Conservation (phyloP, 2,113 vertebrate genomes). For the Megaceryle maxima region DNA sequence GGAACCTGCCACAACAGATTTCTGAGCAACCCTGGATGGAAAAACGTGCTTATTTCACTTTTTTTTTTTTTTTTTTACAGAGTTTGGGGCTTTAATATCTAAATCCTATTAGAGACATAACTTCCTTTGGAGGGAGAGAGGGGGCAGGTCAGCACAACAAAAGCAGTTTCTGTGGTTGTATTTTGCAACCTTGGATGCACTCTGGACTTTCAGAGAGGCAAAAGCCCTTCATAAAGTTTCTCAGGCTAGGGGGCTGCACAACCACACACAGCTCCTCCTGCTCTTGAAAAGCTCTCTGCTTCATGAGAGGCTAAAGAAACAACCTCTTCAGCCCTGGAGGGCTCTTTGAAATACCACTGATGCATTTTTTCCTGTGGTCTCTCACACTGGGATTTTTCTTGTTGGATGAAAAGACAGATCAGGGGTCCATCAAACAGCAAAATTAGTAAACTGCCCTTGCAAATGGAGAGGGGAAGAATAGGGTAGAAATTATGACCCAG, state of each 20-base stretch:
- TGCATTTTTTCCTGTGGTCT: neutral
- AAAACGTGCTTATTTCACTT: neutral
- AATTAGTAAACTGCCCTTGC: neutral
- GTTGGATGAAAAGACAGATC: neutral
- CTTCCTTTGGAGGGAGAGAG: neutral
- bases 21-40: neutral
- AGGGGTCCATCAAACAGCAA: neutral
- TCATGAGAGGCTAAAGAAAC: neutral
- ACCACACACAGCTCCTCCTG: neutral
- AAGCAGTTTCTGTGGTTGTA: neutral
- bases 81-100: neutral
- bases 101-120: slow-evolving; percentile 60
- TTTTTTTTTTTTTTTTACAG: neutral
- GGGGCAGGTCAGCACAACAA: neutral
- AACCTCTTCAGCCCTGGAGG: neutral
- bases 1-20: neutral
- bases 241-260: neutral
- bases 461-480: neutral
- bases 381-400: neutral
- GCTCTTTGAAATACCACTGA: neutral
- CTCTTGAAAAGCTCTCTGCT: neutral
- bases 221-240: neutral
- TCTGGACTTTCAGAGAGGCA: neutral
- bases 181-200: neutral
- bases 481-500: neutral